Percentiles rank a stretch among this genome's conserved stretches.
These are phyloP conservation scores for Nipponacmea schrenckii DNA, from an alignment of 2,888 invertebrate species.

Conservation along the genomic window DNA sequence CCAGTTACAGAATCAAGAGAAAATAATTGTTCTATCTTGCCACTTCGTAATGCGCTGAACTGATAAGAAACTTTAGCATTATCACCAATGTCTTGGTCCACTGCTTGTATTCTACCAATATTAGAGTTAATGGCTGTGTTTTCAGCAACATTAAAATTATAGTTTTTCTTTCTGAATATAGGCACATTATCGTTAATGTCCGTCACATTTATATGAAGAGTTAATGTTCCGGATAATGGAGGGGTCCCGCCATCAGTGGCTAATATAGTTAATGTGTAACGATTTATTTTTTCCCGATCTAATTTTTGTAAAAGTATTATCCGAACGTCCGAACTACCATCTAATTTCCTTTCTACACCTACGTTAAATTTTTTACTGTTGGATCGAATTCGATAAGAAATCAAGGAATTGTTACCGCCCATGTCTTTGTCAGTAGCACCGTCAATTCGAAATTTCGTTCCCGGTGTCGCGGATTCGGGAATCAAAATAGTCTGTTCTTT, in stretches of 20 bases:
- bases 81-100: slow-evolving; percentile 84
- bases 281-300: slow-evolving; percentile 47
- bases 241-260: slow-evolving; percentile 57
- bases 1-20: slow-evolving; percentile 86
- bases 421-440: slow-evolving; percentile 48
- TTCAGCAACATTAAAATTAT: slow-evolving; percentile 50
- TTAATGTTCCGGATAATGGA: slow-evolving; percentile 48
- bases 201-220: slow-evolving; percentile 50
- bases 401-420: slow-evolving; percentile 46
- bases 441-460: slow-evolving; percentile 19
- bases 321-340: slow-evolving; percentile 45
- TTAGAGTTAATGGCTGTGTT: slow-evolving; percentile 42
- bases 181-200: slow-evolving; percentile 59
- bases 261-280: slow-evolving; percentile 48
- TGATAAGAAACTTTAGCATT: slow-evolving; percentile 74
- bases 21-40: slow-evolving; percentile 42
- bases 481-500: slow-evolving; percentile 33
- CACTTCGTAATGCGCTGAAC: slow-evolving; percentile 48
- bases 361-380: slow-evolving; percentile 47
- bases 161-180: slow-evolving; percentile 42
- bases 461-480: slow-evolving; percentile 21
- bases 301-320: slow-evolving; percentile 47
- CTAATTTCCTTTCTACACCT: slow-evolving; percentile 37
- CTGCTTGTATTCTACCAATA: slow-evolving; percentile 76
- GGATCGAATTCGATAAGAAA: slow-evolving; percentile 43